A percentile compares a stretch with the other conserved stretches of the same genome.
Evolutionary conservation across 2,797 vertebrate genomes (phyloP).

Genomic region (Margarornis squamiger): DNA sequence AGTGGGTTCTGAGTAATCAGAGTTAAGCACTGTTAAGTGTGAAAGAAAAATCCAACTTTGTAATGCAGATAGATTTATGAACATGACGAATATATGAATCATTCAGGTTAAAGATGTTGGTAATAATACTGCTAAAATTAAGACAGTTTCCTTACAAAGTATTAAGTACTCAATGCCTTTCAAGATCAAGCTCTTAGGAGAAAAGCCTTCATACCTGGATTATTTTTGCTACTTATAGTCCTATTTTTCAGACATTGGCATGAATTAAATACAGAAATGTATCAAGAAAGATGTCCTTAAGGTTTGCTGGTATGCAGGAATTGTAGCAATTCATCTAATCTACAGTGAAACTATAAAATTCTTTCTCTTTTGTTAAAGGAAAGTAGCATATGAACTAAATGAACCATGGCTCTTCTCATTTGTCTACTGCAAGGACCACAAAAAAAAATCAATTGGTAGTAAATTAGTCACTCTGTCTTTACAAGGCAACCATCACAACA

Average conservation of each 20-base stretch:
- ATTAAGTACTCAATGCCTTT: neutral
- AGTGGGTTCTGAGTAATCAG: constrained; percentile 35
- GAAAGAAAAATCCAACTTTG: constrained; percentile 19
- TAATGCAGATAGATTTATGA: neutral
- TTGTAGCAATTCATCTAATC: neutral
- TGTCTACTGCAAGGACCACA: constrained; percentile 1
- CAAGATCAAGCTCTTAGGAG: neutral
- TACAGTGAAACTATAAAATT: neutral
- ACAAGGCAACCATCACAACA: neutral
- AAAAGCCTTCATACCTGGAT: neutral
- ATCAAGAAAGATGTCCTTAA: neutral
- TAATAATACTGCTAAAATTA: neutral
- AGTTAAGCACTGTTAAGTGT: constrained; percentile 20
- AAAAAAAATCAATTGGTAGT: neutral
- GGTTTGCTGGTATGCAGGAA: neutral
- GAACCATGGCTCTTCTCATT: neutral
- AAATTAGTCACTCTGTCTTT: neutral
- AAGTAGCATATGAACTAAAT: neutral
- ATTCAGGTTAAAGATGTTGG: neutral
- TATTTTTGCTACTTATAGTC: neutral
- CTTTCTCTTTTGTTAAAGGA: neutral
- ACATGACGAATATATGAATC: neutral
- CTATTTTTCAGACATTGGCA: neutral
- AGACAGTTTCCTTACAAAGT: neutral
- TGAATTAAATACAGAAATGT: neutral